Evolutionary conservation across 30 jellyfish, hydroid and myxozoan genomes (phyloP).

Genomic region (Rhopilema esculentum): DNA sequence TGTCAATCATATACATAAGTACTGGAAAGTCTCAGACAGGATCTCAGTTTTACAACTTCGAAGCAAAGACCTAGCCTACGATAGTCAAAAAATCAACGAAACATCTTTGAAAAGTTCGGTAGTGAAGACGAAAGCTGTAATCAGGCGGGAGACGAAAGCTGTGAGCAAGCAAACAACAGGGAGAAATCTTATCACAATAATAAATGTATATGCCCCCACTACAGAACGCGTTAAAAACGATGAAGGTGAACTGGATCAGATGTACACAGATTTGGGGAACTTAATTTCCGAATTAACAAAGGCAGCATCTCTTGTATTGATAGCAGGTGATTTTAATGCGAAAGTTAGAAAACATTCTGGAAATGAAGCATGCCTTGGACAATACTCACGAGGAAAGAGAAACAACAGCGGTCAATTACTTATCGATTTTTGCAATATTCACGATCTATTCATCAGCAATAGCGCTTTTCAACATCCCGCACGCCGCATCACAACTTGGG

Average conservation of each 20-base stretch:
- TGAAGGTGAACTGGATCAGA: conserved; percentile 22
- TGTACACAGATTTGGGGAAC: conserved; percentile 31
- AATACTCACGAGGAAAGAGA: conserved; percentile 41
- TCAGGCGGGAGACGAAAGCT: no score
- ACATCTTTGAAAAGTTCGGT: no score
- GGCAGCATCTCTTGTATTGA: conserved; percentile 42
- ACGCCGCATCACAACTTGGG: conserved; percentile 50
- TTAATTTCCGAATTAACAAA: conserved; percentile 19
- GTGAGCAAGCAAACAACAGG: conserved; percentile 8
- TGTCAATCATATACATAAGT: neutral
- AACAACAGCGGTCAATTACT: conserved; percentile 34
- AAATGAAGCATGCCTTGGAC: conserved; percentile 43
- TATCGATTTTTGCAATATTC: conserved; percentile 40
- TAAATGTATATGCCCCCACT: conserved; percentile 46
- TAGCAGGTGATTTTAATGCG: conserved; percentile 33
- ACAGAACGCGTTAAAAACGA: conserved; percentile 33
- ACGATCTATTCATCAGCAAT: conserved; percentile 33
- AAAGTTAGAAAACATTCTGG: conserved; percentile 35
- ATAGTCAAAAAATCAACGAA: neutral
- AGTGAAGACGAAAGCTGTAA: no score
- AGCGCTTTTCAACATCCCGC: conserved; percentile 54
- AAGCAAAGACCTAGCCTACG: neutral
- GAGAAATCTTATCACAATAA: conserved; percentile 28
- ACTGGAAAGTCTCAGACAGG: conserved; percentile 29
- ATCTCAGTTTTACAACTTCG: conserved; percentile 8